Conservation (phyloP, 2,113 vertebrate species). For the Psittacula cyanocephala region DNA sequence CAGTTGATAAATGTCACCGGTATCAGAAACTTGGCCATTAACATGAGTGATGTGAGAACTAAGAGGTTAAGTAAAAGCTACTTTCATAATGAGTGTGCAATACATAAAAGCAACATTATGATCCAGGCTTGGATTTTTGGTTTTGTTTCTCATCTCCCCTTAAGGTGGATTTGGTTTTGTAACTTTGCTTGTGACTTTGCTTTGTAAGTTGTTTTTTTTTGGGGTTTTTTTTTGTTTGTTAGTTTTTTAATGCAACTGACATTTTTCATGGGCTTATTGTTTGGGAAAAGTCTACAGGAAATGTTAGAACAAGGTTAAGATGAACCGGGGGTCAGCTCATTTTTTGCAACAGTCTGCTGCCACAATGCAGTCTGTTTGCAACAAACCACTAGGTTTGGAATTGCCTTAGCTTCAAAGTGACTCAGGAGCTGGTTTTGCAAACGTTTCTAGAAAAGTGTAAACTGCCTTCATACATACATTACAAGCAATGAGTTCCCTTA, state of each 20-base stretch:
- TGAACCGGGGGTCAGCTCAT: background rate
- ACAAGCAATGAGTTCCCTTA: background rate
- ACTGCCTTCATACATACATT: background rate
- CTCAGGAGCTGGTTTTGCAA: background rate
- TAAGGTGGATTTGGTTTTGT: background rate
- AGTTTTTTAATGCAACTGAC: background rate
- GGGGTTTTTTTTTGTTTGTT: background rate
- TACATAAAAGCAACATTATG: background rate
- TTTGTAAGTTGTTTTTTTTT: background rate
- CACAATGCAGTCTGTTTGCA: background rate
- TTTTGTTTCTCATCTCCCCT: background rate
- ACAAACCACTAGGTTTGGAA: background rate
- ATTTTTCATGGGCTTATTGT: background rate
- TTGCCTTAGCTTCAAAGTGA: background rate
- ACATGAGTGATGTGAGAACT: constrained; percentile 65
- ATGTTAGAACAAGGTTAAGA: background rate
- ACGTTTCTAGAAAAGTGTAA: background rate
- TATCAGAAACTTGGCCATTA: constrained; percentile 61
- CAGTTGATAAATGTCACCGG: constrained; percentile 53
- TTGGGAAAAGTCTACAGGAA: background rate
- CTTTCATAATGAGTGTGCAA: constrained; percentile 6
- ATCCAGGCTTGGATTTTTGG: background rate
- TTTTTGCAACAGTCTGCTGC: background rate
- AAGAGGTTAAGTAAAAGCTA: constrained; percentile 63
- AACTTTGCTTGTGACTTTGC: background rate